A percentile compares a stretch with the other conserved stretches of the same genome.
phyloP scores from a whole-genome alignment of 2,888 invertebrate species.

The Atethmia centrago region DNA sequence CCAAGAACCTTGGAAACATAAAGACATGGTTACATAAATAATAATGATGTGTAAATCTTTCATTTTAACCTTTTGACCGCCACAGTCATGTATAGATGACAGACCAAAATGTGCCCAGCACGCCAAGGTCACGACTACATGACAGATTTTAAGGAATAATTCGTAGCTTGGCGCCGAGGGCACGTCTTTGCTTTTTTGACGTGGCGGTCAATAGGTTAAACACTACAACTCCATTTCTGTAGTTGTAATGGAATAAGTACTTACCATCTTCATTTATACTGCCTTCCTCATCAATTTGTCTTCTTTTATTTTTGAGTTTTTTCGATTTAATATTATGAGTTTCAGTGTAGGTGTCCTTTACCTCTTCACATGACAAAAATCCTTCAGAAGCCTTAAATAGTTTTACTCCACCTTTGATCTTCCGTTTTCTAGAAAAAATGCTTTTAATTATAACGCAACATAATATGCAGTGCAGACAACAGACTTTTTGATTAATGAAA shows the following conservation, averaged over 20 bases:
- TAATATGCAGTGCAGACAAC: too few species aligned
- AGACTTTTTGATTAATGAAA: too few species aligned
- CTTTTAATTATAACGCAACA: neutral
- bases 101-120: too few species aligned
- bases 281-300: slow-evolving; percentile 67
- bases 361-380: slow-evolving; percentile 81
- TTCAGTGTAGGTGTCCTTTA: slow-evolving; percentile 79
- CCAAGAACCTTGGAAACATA: neutral
- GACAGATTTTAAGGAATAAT: too few species aligned
- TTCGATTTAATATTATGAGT: slow-evolving; percentile 79
- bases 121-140: too few species aligned
- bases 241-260: neutral
- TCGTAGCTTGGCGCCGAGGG: too few species aligned
- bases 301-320: slow-evolving; percentile 74
- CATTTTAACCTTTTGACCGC: too few species aligned
- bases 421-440: slow-evolving; percentile 73
- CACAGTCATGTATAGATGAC: too few species aligned
- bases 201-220: too few species aligned
- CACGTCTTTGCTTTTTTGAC: too few species aligned
- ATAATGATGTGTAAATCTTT: neutral
- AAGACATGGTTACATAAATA: neutral
- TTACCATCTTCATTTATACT: slow-evolving; percentile 75
- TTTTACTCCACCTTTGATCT: slow-evolving; percentile 86
- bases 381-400: slow-evolving; percentile 84
- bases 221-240: neutral